phyloP scores from a whole-genome alignment of 1,140 invertebrate species.

The Nasonia longicornis region DNA sequence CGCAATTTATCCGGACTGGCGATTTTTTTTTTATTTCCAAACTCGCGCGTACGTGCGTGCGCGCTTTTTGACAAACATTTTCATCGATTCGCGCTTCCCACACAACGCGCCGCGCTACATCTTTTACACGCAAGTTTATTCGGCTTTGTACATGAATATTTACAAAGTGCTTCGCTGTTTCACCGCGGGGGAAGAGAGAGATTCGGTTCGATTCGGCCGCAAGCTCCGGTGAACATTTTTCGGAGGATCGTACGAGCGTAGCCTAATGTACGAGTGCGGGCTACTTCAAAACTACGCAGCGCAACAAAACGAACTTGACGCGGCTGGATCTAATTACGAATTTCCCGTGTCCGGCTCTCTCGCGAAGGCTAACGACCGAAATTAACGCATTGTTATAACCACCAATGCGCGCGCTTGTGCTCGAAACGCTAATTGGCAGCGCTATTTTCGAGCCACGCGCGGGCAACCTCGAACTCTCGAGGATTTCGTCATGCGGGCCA shows the following conservation, averaged over 20 bases:
- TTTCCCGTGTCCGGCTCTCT: neutral
- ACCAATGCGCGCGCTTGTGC: too few species aligned
- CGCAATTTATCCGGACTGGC: neutral
- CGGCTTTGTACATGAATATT: neutral
- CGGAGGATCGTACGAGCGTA: too few species aligned
- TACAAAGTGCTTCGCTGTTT: neutral
- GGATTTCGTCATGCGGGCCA: neutral
- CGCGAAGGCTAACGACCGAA: neutral
- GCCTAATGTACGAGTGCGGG: neutral
- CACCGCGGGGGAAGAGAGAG: too few species aligned
- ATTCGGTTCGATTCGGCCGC: neutral
- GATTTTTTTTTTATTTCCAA: neutral
- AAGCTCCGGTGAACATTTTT: too few species aligned
- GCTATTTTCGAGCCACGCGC: neutral
- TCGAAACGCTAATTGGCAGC: neutral
- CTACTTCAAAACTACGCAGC: neutral
- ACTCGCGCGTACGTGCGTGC: neutral
- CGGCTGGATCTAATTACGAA: neutral
- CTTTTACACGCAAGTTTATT: neutral
- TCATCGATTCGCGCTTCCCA: too few species aligned
- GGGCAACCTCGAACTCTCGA: neutral
- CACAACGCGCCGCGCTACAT: neutral
- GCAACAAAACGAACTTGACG: too few species aligned
- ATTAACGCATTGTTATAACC: constrained; percentile 31
- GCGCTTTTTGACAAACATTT: neutral